Base-by-base conservation (phyloP, 2,797 vertebrate genomes). In the Rhabdophis nuchalis region DNA sequence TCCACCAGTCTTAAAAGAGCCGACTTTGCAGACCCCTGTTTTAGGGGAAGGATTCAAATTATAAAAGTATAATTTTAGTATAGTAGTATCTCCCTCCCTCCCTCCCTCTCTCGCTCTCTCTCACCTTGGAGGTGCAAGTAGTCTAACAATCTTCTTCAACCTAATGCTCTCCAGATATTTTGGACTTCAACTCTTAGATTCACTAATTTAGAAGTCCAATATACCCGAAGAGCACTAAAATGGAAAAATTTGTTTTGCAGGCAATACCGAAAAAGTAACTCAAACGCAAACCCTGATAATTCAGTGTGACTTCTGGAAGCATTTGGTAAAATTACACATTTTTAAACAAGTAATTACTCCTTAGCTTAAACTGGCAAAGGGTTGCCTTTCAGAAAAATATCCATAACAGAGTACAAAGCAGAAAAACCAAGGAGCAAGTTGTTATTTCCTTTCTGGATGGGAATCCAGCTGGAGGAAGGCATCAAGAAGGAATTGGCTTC, bases 31-130 rank as follows among this genome's bases (percentile, higher is more conserved):
- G n/a, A n/a, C n/a, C n/a, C n/a, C n/a, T 52, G 85, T 29, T 86
- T 86, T 53, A 52, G 85, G 13, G 29, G 50, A 41, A 86, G 27
- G 29, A 29, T 52, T 85, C 50, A 52, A 52, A 85, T 85, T 29
- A 86, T 50, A 29, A 86, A 86, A 86, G 13, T 52, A 86, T 29
- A 64, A 64, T n/a, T 64, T 64, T 64, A 64, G 29, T 46, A 41
- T 11, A 85, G 11, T 82, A 82, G 9, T 50, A 29, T 29, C 14
- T 68, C n/a, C 1, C 58, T 61, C 11, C 0, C 10, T 1, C 60
- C 5, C 25, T 2, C 64, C 1, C 13, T 11, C 13, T 0, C 13
- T 61, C 9, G 0, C 23, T 12, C 3, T 12, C 16, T 1, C 29
- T 32, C 27, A n/a, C 13, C n/a, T 32, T 68, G 13, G 61, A 68